Conservation (phyloP, 2,797 vertebrate species). For the Ciconia nigra region DNA sequence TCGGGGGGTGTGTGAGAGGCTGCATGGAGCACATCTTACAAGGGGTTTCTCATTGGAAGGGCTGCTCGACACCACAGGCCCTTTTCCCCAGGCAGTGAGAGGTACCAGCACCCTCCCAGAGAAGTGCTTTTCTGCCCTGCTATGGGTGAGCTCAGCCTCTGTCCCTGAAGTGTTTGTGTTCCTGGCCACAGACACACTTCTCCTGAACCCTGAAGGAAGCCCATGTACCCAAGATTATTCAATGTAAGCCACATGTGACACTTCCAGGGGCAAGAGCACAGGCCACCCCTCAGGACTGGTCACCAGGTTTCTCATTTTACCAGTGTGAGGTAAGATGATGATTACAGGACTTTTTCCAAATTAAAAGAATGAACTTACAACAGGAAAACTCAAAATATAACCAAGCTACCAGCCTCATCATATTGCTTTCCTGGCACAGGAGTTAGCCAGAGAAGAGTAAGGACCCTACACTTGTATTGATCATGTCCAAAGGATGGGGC, state of each 20-base stretch:
- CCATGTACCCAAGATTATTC: background rate
- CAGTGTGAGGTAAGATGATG: background rate
- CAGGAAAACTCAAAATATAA: background rate
- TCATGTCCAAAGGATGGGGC: background rate
- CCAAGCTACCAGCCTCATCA: background rate
- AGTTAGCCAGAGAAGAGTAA: background rate
- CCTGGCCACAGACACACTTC: background rate
- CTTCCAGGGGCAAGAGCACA: background rate
- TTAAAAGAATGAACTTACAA: background rate
- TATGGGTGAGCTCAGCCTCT: background rate
- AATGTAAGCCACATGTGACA: background rate
- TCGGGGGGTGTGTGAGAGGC: rapidly evolving
- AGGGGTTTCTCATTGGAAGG: background rate
- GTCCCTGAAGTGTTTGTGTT: background rate
- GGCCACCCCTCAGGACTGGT: rapidly evolving
- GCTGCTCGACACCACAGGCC: background rate
- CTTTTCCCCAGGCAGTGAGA: background rate
- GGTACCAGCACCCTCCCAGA: background rate
- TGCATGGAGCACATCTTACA: background rate
- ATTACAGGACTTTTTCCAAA: background rate
- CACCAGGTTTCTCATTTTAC: background rate
- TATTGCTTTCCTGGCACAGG: background rate
- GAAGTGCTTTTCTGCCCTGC: background rate
- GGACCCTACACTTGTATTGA: rapidly evolving
- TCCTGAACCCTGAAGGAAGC: background rate